Conservation (phyloP, 2,113 vertebrate species). For the Hippopotamus amphibius region DNA sequence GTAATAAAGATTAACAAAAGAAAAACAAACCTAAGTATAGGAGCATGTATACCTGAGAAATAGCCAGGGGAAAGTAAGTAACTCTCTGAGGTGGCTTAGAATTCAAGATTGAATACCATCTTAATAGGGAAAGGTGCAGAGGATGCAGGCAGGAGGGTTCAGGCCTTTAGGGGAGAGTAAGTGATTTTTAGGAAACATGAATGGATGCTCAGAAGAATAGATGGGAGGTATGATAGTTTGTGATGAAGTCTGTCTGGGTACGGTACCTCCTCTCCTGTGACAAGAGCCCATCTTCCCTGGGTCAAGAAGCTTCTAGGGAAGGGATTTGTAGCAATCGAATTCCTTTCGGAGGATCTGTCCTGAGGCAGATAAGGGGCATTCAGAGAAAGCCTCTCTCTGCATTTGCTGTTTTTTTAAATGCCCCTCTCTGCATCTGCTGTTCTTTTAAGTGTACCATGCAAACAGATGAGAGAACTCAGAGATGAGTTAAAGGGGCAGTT, state of each 20-base stretch:
- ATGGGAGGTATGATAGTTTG: background rate
- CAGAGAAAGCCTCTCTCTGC: background rate
- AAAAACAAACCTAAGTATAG: background rate
- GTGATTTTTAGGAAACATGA: background rate
- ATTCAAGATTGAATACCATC: background rate
- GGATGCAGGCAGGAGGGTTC: background rate
- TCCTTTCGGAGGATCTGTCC: background rate
- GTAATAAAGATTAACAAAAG: background rate
- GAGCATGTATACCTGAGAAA: background rate
- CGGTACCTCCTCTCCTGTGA: background rate
- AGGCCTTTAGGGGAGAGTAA: background rate
- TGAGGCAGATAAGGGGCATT: background rate
- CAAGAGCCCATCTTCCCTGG: background rate
- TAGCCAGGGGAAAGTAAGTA: background rate
- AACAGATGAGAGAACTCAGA: background rate
- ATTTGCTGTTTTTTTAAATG: background rate
- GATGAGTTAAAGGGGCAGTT: background rate
- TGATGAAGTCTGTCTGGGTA: background rate
- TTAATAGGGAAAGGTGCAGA: background rate
- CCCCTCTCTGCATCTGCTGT: background rate
- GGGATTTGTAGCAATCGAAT: background rate
- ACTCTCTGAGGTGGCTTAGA: background rate
- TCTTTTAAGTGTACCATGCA: background rate
- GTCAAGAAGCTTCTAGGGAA: background rate
- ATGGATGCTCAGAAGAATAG: background rate